phyloP scores from a whole-genome alignment of 2,888 invertebrate species.

The Peribatodes rhomboidaria region DNA sequence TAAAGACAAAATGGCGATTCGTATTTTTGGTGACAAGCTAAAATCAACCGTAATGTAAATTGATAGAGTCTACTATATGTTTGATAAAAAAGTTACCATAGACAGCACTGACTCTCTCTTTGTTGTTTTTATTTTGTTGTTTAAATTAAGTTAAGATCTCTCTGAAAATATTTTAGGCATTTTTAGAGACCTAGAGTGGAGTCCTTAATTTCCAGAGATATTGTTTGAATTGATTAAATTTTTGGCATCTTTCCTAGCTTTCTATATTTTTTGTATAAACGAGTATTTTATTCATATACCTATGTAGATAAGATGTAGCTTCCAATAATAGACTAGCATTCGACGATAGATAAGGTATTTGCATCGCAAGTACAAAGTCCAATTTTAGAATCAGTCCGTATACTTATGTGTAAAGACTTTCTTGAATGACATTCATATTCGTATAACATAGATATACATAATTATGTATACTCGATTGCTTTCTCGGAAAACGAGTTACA shows the following conservation, averaged over 20 bases:
- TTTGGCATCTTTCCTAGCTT: too few species aligned
- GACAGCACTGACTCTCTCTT: background rate
- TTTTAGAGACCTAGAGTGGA: background rate
- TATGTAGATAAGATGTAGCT: background rate
- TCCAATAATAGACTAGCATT: background rate
- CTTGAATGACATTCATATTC: background rate
- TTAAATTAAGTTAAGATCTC: too few species aligned
- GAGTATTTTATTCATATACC: too few species aligned
- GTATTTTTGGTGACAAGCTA: background rate
- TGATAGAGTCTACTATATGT: background rate
- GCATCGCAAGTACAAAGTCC: background rate
- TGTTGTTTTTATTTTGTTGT: too few species aligned
- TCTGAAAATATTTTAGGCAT: too few species aligned
- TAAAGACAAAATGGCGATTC: constrained; percentile 7
- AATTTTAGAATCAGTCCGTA: background rate
- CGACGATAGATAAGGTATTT: background rate
- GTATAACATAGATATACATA: too few species aligned
- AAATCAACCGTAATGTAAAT: background rate
- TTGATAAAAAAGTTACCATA: background rate
- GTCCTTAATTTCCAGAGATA: background rate
- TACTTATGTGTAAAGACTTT: too few species aligned
- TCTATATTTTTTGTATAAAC: too few species aligned
- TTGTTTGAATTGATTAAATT: too few species aligned
- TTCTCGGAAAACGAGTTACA: background rate
- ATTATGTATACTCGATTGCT: background rate